These are phyloP conservation scores for Bombus sylvicola DNA, from an alignment of 1,140 invertebrate species.

Conservation along the genomic window DNA sequence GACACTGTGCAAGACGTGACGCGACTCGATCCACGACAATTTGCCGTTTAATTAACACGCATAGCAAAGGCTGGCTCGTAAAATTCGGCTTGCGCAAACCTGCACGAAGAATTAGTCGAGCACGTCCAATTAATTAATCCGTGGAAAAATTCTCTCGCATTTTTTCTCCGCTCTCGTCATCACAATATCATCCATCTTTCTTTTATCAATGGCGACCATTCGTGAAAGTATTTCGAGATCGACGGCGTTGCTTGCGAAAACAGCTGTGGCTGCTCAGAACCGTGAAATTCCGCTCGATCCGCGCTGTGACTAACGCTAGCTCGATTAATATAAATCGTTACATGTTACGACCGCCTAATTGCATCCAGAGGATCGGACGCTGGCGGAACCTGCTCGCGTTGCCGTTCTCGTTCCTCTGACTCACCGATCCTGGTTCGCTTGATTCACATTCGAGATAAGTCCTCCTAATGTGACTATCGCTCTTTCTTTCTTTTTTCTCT, in stretches of 20 bases:
- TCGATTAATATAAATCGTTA: constrained; percentile 70
- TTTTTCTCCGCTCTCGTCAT: neutral
- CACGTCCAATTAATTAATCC: constrained; percentile 58
- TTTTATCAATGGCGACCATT: constrained; percentile 15
- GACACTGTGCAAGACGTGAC: constrained; percentile 25
- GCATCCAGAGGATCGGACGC: constrained; percentile 61
- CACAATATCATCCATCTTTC: neutral
- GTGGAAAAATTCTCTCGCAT: neutral
- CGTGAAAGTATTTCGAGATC: constrained; percentile 62
- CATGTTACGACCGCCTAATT: constrained; percentile 68
- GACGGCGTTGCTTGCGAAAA: constrained; percentile 41
- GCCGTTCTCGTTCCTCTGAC: constrained; percentile 48
- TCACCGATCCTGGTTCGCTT: constrained; percentile 29
- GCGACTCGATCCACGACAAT: constrained; percentile 40
- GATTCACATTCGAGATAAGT: constrained; percentile 39
- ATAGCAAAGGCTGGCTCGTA: constrained; percentile 8
- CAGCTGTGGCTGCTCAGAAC: constrained; percentile 50
- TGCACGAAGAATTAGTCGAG: constrained; percentile 51
- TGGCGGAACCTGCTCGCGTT: constrained; percentile 41
- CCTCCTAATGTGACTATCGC: neutral
- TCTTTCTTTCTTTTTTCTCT: neutral
- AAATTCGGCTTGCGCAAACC: constrained; percentile 57
- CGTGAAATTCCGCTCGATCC: constrained; percentile 67
- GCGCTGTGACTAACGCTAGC: constrained; percentile 62
- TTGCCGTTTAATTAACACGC: constrained; percentile 54